phyloP scores from a whole-genome alignment of 2,113 vertebrate species.

The Podarcis muralis region DNA sequence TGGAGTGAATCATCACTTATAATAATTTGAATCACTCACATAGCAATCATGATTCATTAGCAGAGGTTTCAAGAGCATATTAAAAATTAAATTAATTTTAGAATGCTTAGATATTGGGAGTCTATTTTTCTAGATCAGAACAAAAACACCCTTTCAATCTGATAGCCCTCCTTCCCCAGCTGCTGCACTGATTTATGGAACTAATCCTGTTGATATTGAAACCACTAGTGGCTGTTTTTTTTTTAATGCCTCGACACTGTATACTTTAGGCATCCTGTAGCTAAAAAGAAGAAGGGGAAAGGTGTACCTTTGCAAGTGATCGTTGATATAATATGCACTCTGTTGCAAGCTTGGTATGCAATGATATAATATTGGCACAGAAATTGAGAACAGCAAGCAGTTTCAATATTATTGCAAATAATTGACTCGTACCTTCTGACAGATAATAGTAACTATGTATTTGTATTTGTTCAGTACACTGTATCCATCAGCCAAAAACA shows the following conservation, averaged over 20 bases:
- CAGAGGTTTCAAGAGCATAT: neutral
- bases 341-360: neutral
- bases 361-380: neutral
- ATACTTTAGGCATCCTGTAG: neutral
- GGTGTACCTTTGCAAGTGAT: neutral
- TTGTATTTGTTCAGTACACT: neutral
- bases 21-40: slow-evolving; percentile 1
- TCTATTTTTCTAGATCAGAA: neutral
- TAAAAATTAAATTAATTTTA: neutral
- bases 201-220: neutral
- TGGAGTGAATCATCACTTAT: slow-evolving; percentile 23
- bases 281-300: neutral
- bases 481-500: neutral
- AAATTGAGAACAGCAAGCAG: neutral
- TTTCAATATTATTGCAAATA: neutral
- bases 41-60: neutral
- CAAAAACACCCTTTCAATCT: neutral
- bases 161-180: neutral
- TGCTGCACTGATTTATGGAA: neutral
- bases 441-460: neutral
- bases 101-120: neutral
- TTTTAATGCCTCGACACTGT: neutral
- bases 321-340: neutral
- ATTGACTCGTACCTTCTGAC: too few species aligned
- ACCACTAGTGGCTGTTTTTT: neutral